Evolutionary conservation across 2,113 vertebrate genomes (phyloP).

Genomic region (western clawed frog (Xenopus tropicalis)): DNA sequence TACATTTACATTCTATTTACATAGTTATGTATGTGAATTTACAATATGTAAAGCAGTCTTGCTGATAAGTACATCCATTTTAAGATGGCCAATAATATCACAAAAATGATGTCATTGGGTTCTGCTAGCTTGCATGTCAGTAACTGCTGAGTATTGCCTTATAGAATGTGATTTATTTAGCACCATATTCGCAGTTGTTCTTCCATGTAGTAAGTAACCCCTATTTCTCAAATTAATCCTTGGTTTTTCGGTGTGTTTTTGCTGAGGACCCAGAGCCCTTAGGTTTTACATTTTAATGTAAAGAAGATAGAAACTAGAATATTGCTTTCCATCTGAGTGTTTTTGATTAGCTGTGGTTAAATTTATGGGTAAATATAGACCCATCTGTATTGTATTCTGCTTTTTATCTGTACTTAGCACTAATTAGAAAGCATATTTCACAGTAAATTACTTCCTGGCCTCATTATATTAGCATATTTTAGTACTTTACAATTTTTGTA

Average conservation of each 20-base stretch:
- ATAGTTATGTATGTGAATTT: too few relatives aligned
- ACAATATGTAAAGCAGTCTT: too few relatives aligned
- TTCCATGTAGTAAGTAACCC: too few relatives aligned
- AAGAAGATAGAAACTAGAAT: background rate
- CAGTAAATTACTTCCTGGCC: conserved; percentile 37
- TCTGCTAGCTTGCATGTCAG: too few relatives aligned
- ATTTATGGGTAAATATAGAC: conserved; percentile 3
- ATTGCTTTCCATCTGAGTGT: background rate
- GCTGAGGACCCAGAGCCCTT: background rate
- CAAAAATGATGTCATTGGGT: too few relatives aligned
- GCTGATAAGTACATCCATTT: too few relatives aligned
- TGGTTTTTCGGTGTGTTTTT: background rate
- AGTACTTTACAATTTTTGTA: conserved; percentile 36
- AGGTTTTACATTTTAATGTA: background rate
- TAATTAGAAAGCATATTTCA: conserved; percentile 42
- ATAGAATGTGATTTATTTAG: too few relatives aligned
- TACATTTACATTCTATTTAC: too few relatives aligned
- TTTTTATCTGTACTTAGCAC: conserved; percentile 9
- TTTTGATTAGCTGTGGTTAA: conserved; percentile 6
- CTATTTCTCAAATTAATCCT: too few relatives aligned
- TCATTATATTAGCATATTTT: conserved; percentile 40
- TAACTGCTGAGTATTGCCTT: too few relatives aligned
- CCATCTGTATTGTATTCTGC: background rate
- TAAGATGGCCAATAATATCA: too few relatives aligned
- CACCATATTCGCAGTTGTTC: too few relatives aligned